Evolutionary conservation across 92 coral and sea anemone genomes (phyloP).

Genomic region (Epizoanthus rinbou): DNA sequence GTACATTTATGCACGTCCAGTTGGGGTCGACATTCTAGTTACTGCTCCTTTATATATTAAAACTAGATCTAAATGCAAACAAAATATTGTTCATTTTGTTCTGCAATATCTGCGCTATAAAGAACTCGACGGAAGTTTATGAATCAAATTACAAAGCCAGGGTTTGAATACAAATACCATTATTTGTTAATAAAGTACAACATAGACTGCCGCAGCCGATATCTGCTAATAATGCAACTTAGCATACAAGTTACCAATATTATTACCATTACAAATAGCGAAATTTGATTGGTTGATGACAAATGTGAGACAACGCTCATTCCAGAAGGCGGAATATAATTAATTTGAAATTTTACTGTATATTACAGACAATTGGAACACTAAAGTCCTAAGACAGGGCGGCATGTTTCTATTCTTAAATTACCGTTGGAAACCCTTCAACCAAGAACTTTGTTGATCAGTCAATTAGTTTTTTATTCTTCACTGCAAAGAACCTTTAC

Average conservation of each 20-base stretch:
- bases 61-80: no score
- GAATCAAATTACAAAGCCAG: conserved; percentile 1
- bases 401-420: no score
- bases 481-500: no score
- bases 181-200: not conserved
- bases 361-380: no score
- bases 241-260: not conserved
- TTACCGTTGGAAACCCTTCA: no score
- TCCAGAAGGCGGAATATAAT: not conserved
- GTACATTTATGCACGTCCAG: not conserved
- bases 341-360: not conserved
- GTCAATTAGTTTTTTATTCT: no score
- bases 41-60: no score
- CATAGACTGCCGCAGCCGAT: not conserved
- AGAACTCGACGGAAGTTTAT: not conserved
- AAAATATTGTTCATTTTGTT: no score
- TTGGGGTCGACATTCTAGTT: not conserved
- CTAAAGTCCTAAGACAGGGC: no score
- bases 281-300: conserved; percentile 4
- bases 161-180: not conserved
- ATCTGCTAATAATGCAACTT: not conserved
- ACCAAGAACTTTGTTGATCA: no score
- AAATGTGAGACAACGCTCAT: not conserved
- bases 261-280: not conserved
- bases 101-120: not conserved